Percentiles rank a stretch among this genome's conserved stretches.
These are phyloP conservation scores for Heliconius hermathena DNA, from an alignment of 1,140 invertebrate genomes.

Conservation along the genomic window DNA sequence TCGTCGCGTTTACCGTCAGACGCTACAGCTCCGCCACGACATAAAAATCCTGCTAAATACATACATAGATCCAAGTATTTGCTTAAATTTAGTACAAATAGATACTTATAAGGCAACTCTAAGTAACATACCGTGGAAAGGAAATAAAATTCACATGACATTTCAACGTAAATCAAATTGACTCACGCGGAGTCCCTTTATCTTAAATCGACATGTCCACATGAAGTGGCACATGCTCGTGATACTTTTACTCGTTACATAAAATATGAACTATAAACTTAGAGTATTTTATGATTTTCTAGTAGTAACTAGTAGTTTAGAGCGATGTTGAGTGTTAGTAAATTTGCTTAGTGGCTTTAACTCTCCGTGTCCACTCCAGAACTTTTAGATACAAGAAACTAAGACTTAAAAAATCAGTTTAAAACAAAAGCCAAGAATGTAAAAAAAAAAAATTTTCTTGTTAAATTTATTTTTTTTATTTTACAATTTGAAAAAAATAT, in stretches of 20 bases:
- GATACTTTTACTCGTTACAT: not conserved
- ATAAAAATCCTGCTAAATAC: too few relatives aligned
- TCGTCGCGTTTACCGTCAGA: too few relatives aligned
- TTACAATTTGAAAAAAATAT: too few relatives aligned
- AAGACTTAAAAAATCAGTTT: too few relatives aligned
- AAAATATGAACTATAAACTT: constrained; percentile 1
- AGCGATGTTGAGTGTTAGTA: not conserved
- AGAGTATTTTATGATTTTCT: not conserved
- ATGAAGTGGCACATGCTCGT: constrained; percentile 5
- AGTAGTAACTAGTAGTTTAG: not conserved
- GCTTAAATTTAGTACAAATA: not conserved
- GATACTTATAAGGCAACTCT: not conserved
- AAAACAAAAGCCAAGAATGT: too few relatives aligned
- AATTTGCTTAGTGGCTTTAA: not conserved
- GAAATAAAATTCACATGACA: constrained; percentile 7
- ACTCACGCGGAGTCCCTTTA: constrained; percentile 1
- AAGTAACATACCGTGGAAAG: not conserved
- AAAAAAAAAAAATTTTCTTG: too few relatives aligned
- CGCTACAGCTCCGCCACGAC: too few relatives aligned
- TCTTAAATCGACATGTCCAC: not conserved
- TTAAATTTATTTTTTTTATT: too few relatives aligned
- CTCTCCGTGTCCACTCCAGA: too few relatives aligned
- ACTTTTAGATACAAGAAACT: too few relatives aligned
- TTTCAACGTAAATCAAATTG: constrained; percentile 1
- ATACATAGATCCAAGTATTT: not conserved